Evolutionary conservation across 2,113 vertebrate species (phyloP), one percentile per base, ranked within the genome.

Genomic region (Campylorhamphus procurvoides): DNA sequence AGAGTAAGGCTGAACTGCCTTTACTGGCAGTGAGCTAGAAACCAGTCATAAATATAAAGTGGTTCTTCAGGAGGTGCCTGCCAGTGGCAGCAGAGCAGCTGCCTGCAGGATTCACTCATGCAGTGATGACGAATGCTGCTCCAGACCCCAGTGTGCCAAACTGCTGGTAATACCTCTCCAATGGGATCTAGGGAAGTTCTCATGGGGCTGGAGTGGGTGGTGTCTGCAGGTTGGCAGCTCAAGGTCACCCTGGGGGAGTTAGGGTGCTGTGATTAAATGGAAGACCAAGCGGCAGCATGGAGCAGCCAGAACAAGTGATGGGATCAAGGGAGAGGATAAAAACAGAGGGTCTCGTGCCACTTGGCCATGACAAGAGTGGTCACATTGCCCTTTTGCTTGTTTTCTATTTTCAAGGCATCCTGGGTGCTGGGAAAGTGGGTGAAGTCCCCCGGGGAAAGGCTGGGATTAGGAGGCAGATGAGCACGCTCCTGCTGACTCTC

Each of bases 221-320:
- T 22, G 12, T 24, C 63, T n/a, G 53, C 46, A 64, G 42, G 46
- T 53, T 73, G 58, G 68, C 55, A 85, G 66, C 59, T 67, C 66
- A 33, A 50, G 24, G 18, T 83, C 47, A 63, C 0, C 15, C 66
- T 49, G 7, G 18, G 12, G 15, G 3, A 44, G 20, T 6, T 33
- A 62, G 19, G 20, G 44, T 9, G 14, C 31, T 74, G 59, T 0
- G 0, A 33, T 44, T 6, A 29, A 42, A 53, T 14, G n/a, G 28
- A 47, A 66, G 17, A 73, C 16, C 20, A 33, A 75, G 50, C 0
- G 0, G 31, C 60, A 87, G 33, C 1, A 0, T 1, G 10, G 46
- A 94, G 47, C 56, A 68, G 67, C 16, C 10, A 5, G 16, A 56
- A 39, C 24, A 63, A 68, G 58, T 18, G 29, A 52, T 18, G 35